phyloP scores from a whole-genome alignment of 2,113 vertebrate species.

The Tupaia tana region DNA sequence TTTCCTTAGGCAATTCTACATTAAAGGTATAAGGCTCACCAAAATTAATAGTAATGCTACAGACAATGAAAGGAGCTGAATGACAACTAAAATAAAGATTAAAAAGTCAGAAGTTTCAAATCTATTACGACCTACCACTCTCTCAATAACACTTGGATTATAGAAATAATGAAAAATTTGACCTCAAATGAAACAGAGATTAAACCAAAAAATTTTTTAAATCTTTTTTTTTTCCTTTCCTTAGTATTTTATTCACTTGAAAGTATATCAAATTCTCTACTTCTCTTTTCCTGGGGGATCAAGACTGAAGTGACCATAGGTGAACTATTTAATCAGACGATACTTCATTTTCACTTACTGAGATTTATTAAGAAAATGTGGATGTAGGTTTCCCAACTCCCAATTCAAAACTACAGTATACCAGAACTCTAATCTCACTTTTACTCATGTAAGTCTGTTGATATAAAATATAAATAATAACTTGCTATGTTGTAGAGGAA shows the following conservation, averaged over 20 bases:
- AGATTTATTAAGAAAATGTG: conserved; percentile 29
- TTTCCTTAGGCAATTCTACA: conserved; percentile 17
- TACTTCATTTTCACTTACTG: neutral
- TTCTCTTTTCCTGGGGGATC: neutral
- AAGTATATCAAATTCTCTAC: conserved; percentile 3
- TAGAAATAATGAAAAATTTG: neutral
- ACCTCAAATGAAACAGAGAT: neutral
- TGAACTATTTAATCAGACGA: conserved; percentile 12
- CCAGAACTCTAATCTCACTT: neutral
- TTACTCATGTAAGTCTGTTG: neutral
- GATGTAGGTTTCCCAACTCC: neutral
- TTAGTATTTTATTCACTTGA: neutral
- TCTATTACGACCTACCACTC: neutral
- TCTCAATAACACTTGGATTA: neutral
- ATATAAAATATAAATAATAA: conserved; percentile 11
- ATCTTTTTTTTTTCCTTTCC: neutral
- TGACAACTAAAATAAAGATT: conserved; percentile 22
- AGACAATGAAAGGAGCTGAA: neutral
- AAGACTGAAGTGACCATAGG: neutral
- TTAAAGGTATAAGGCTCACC: neutral
- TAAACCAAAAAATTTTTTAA: neutral
- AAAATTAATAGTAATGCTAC: neutral
- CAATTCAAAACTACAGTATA: neutral
- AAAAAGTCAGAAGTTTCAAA: conserved; percentile 17
- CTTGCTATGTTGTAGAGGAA: neutral